Evolutionary conservation across 1,140 invertebrate species (phyloP), one percentile per base, ranked within the genome.

Genomic region (Aphidius ervi): DNA sequence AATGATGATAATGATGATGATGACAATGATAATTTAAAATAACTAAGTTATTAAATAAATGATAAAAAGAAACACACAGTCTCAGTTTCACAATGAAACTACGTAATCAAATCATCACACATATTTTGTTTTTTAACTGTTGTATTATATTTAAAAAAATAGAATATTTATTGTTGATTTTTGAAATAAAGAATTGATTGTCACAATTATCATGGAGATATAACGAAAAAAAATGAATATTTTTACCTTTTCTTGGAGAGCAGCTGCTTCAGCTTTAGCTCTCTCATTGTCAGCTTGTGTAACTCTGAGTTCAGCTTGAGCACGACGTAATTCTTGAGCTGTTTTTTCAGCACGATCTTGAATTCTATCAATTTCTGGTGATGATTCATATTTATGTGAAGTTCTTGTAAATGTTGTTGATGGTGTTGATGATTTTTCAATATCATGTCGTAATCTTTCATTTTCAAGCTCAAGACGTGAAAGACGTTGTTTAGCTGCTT

Each of bases 301-400:
- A 58, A 90, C 92, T 76, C 90, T 86, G 65, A 90, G 82, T 71
- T 96, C 94, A 7, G 92, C 89, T 74, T 91, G 89, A 40, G 91
- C 91, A 68, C 93, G 82, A 69, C 94, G 85, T 59, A 96, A 79
- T 65, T 97, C 94, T 43, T 88, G 84, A 7, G 91, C 83, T 0
- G 87, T 82, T 70, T 94, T 94, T 68, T 96, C 94, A 45, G 92
- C 88, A 56, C 91, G 86, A 74, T 95, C 93, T 80, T 94, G 91
- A 59, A 92, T 84, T 52, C 91, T 82, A 65, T 93, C 91, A 62
- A 92, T 81, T 70, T 93, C 91, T 76, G 89, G 88, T 41, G 86
- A 86, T 41, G 87, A 88, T 3, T 31, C 23, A 31, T 31, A 31
- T 63, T 84, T 86, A 62, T 90, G 74, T 5, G 88, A 88, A 66